Conservation (phyloP, 1,140 invertebrate species). For the Hyles euphorbiae region DNA sequence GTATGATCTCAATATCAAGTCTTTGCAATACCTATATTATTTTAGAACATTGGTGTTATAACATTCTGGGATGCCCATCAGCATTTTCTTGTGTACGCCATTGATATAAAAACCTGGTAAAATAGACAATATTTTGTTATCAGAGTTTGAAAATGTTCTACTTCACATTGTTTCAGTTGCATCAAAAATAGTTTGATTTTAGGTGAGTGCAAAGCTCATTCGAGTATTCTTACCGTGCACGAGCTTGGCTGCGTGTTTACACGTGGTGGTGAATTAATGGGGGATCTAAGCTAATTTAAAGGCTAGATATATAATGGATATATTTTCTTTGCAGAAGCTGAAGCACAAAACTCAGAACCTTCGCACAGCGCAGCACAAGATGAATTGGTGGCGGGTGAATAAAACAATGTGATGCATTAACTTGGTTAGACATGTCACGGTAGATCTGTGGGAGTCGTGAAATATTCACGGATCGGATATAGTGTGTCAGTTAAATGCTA, state of each 20-base stretch:
- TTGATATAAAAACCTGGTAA: too few relatives aligned
- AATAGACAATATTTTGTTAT: too few relatives aligned
- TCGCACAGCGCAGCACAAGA: slow-evolving; percentile 56
- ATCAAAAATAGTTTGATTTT: slow-evolving; percentile 60
- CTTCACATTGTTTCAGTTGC: slow-evolving; percentile 71
- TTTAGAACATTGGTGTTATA: too few relatives aligned
- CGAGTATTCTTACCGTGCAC: slow-evolving; percentile 18
- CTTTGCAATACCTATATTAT: too few relatives aligned
- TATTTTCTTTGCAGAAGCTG: slow-evolving; percentile 54
- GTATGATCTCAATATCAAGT: too few relatives aligned
- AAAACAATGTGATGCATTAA: slow-evolving; percentile 16
- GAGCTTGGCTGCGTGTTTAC: slow-evolving; percentile 4
- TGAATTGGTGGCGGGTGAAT: slow-evolving; percentile 33
- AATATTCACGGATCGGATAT: slow-evolving; percentile 23
- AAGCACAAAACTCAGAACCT: slow-evolving; percentile 48
- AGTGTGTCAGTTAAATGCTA: slow-evolving; percentile 24
- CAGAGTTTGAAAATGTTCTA: slow-evolving; percentile 9
- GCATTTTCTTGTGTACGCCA: too few relatives aligned
- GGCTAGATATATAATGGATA: slow-evolving; percentile 12
- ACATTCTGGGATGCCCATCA: too few relatives aligned
- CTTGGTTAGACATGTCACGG: slow-evolving; percentile 24
- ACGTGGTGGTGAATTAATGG: neutral
- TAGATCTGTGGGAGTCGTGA: slow-evolving; percentile 35
- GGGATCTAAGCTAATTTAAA: slow-evolving; percentile 3
- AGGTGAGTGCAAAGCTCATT: slow-evolving; percentile 42